phyloP scores from a whole-genome alignment of 2,113 vertebrate species.

The Tachysurus vachellii region DNA sequence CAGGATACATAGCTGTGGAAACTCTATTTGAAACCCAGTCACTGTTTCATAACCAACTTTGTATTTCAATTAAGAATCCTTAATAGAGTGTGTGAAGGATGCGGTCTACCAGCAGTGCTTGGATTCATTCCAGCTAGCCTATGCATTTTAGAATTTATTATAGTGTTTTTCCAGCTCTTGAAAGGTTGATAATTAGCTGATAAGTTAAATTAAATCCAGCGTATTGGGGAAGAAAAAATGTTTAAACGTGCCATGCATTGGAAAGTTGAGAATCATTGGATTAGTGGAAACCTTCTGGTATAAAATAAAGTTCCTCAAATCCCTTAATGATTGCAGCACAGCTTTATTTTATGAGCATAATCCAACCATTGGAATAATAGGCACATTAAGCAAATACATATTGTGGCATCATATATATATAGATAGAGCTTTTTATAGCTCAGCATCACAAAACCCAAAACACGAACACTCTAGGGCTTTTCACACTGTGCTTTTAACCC shows the following conservation, averaged over 20 bases:
- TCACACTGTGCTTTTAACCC: too few species aligned
- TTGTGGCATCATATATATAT: neutral
- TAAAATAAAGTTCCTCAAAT: neutral
- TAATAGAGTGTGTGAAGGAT: neutral
- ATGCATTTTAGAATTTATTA: constrained; percentile 20
- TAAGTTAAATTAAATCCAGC: constrained; percentile 13
- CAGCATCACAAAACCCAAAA: neutral
- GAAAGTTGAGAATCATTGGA: constrained; percentile 15
- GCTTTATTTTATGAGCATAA: constrained; percentile 7
- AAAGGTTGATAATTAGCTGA: constrained; percentile 18
- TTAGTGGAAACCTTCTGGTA: constrained; percentile 7
- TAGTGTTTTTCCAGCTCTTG: neutral
- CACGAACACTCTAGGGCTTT: neutral
- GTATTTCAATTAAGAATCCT: constrained; percentile 9
- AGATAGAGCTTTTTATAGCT: neutral
- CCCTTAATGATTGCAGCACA: neutral
- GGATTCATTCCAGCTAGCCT: neutral
- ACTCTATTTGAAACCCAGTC: neutral
- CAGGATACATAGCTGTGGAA: neutral
- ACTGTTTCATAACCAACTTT: constrained; percentile 5
- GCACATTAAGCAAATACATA: neutral
- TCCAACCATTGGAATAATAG: neutral
- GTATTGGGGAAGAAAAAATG: neutral
- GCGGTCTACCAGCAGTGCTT: neutral
- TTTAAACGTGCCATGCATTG: neutral